Evolutionary conservation across 2,113 vertebrate genomes (phyloP).

Genomic region (Notarius quadriscutis): DNA sequence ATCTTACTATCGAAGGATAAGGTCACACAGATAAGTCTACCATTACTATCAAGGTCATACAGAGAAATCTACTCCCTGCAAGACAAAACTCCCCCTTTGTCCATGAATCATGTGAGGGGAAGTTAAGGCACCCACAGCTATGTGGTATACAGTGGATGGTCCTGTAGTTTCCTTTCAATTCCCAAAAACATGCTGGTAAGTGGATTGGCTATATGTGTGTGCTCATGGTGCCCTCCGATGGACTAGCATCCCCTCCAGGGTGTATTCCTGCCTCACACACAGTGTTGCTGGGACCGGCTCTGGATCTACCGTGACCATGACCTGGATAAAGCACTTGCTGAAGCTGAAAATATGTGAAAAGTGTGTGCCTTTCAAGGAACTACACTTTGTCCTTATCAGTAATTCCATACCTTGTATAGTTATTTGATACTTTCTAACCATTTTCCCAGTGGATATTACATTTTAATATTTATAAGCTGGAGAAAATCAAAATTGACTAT

Average conservation of each 20-base stretch:
- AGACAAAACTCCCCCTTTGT: not conserved
- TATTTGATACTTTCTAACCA: not conserved
- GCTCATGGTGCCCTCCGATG: not conserved
- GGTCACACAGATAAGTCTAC: not conserved
- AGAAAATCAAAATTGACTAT: slow-evolving; percentile 7
- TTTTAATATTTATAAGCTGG: not conserved
- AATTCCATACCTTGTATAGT: not conserved
- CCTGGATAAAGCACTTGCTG: not conserved
- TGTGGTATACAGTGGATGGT: not conserved
- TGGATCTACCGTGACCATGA: not conserved
- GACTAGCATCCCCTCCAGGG: not conserved
- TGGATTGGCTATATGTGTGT: not conserved
- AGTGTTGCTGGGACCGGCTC: not conserved
- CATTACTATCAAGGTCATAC: not conserved
- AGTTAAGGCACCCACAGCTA: not conserved
- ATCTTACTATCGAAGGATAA: not conserved
- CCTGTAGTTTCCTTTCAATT: not conserved
- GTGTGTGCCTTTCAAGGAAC: not conserved
- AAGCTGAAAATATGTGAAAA: not conserved
- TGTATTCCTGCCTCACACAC: not conserved
- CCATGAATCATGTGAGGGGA: not conserved
- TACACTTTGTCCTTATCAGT: not conserved
- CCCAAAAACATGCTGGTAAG: not conserved
- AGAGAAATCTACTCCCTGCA: not conserved
- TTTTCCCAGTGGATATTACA: not conserved